These are phyloP conservation scores for Psittacula echo DNA, from an alignment of 2,797 vertebrate genomes.

Conservation along the genomic window DNA sequence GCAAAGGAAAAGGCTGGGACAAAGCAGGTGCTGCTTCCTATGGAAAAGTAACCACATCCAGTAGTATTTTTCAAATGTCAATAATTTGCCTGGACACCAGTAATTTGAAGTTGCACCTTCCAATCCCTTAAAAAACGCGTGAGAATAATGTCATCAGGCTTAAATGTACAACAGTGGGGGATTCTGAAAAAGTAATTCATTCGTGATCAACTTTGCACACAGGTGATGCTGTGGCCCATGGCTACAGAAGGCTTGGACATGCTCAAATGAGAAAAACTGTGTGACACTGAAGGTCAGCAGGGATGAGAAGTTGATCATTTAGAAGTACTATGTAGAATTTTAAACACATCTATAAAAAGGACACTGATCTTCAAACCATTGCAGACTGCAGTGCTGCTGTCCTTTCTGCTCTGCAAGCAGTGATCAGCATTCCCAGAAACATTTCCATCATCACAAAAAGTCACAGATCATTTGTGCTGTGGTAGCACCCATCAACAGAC, in stretches of 20 bases:
- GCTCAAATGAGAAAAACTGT: not conserved
- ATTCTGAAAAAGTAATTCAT: not conserved
- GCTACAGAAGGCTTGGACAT: not conserved
- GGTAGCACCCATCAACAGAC: not conserved
- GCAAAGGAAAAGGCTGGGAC: not conserved
- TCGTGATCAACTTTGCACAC: not conserved
- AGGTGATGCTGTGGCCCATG: accelerated
- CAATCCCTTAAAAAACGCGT: not conserved
- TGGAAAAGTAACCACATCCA: not conserved
- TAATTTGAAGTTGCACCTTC: not conserved
- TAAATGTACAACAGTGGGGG: not conserved
- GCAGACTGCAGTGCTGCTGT: not conserved
- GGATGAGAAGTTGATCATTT: not conserved
- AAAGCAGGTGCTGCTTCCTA: not conserved
- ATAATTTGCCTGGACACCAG: not conserved
- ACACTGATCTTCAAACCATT: not conserved
- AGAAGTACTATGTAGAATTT: not conserved
- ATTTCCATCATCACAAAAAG: not conserved
- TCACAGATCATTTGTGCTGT: not conserved
- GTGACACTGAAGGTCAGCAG: not conserved
- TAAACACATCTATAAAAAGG: not conserved
- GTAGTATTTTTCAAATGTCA: not conserved
- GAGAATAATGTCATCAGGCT: not conserved
- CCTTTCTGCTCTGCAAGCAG: not conserved
- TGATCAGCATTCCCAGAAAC: accelerated